Base-by-base conservation (phyloP, 2,888 invertebrate species). In the Acleris emargana region DNA sequence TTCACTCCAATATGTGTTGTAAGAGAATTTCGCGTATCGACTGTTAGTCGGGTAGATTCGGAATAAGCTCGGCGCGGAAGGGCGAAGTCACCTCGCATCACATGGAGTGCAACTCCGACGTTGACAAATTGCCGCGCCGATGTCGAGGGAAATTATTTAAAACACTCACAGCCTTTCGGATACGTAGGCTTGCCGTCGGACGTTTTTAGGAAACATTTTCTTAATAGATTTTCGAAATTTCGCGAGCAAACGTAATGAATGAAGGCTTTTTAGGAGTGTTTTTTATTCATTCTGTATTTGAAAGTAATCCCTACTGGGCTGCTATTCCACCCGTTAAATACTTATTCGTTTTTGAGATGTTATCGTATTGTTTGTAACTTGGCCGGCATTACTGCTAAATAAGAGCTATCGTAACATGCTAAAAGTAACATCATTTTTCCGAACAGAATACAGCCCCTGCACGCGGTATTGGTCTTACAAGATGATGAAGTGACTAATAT, bases 81-180 rank as follows among this genome's bases (percentile, higher is more conserved):
- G 25, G 64, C 64, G 20, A 58, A 68, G 60, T 62, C 67, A 67
- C 58, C 63, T 18, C 22, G 53, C 42, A 49, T 59, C 62, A 53
- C 58, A 62, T 59, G 62, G 61, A 66, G 59, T 58, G 43, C 54
- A 53, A 54, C 53, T 50, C 64, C 71, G 83, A 84, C 81, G 72
- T 82, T 84, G 84, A 84, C 81, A 84, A 84, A 84, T 84, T 80
- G 73, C 73, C 69, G 70, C 51, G 66, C 69, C 69, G 70, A 76
- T 75, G 75, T 75, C 82, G 68, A 72, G 84, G 80, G 80, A 82
- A 83, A 82, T 84, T 81, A 83, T 83, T 80, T 81, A 77, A 82
- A 84, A 77, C 73, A 78, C 74, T 77, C 58, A 13, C 43, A 57
- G 57, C 43, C 57, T 57, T 25, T 32, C n/a, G 47, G 32, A 63